Evolutionary conservation across 2,888 invertebrate species (phyloP), one percentile per base, ranked within the genome.

Genomic region (Crepidodera aurea): DNA sequence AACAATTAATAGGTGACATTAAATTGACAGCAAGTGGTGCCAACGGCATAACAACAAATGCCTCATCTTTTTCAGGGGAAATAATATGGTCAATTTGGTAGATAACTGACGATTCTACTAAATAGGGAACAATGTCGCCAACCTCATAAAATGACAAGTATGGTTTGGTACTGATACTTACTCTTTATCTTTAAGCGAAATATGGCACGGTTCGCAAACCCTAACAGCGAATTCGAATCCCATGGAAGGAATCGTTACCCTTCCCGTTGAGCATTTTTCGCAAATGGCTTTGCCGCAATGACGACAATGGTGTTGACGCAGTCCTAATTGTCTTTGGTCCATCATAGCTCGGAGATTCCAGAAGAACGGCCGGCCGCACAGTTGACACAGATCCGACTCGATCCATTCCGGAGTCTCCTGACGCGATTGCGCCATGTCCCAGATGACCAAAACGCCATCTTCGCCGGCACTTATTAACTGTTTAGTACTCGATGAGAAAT

Each of bases 301-400:
- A 55, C 94, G 88, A 78, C 94, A 95, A 82, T 94, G 94, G 82
- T 94, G 94, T 79, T 94, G 94, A 55, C 97, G 89, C 18, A 94
- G 86, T 65, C 95, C 95, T 55, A 98, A 84, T 78, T 94, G 95
- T 76, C 94, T 91, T 82, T 94, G 94, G 81, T 98, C 96, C 93
- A 98, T 96, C 98, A 99, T 99, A 8, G 94, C 95, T 67, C 93
- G 88, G 53, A 99, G 87, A 82, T 99, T 99, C 99, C 99, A 99
- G 82, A 98, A 98, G 84, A 99, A 99, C 16, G 99, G 99, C 63
- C 92, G 87, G 54, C 91, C 90, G 81, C 99, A 99, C 62, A 94
- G 85, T 84, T 98, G 92, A 80, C 99, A 99, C 39, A 90, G 86
- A 81, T 98, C 98, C 39, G 94, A 90, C 78, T 98, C 97, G 67